phyloP scores from a whole-genome alignment of 2,113 vertebrate species.

The Muntiacus muntjak region DNA sequence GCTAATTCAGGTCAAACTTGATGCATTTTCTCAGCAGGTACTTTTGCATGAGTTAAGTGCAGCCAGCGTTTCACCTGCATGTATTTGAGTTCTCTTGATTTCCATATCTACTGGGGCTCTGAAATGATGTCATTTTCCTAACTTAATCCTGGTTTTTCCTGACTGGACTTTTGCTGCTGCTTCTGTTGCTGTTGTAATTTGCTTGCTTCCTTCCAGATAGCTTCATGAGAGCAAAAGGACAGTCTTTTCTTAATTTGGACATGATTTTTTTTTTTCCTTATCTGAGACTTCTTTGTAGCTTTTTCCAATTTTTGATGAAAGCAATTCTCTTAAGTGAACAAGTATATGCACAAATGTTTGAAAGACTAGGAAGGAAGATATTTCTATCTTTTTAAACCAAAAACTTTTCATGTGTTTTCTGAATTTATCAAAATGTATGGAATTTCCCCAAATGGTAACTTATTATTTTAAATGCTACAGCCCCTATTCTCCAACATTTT shows the following conservation, averaged over 20 bases:
- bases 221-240: conserved; percentile 48
- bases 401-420: conserved; percentile 37
- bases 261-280: conserved; percentile 28
- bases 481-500: conserved; percentile 67
- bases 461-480: conserved; percentile 56
- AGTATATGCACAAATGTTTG: conserved; percentile 32
- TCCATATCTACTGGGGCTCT: background rate
- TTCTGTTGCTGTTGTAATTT: background rate
- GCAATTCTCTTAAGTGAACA: conserved; percentile 68
- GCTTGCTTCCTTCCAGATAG: conserved; percentile 51
- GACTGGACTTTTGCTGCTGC: background rate
- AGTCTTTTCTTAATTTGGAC: conserved; percentile 32
- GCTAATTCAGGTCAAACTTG: conserved; percentile 52
- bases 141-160: background rate
- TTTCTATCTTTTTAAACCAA: conserved; percentile 49
- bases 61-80: background rate
- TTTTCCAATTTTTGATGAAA: conserved; percentile 44
- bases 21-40: conserved; percentile 42
- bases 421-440: conserved; percentile 43
- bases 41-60: conserved; percentile 25
- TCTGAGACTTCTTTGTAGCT: conserved; percentile 59
- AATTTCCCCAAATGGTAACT: conserved; percentile 66
- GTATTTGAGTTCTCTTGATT: conserved; percentile 16
- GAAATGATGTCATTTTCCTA: conserved; percentile 32
- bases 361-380: conserved; percentile 1